Base-by-base conservation (phyloP, 2,888 invertebrate species). In the Buathra laborator region DNA sequence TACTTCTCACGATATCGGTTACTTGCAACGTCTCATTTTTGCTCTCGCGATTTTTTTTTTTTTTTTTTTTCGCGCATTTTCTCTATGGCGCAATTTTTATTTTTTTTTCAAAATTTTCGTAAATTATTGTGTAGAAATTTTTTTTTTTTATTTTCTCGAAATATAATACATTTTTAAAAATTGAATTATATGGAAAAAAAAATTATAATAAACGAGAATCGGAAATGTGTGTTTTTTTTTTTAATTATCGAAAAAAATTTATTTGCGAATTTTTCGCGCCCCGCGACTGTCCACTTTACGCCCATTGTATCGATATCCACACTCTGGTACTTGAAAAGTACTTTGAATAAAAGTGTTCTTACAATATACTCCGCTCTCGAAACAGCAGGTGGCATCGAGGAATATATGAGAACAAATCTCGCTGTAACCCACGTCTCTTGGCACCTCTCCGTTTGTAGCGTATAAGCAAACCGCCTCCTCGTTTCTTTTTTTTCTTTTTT, bases 361-460 rank as follows among this genome's bases (percentile, higher is more conserved):
- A 24, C 24, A 24, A 24, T 24, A 24, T n/a, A 6, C 29, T 29
- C 14, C 4, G 59, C 32, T 59, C 59, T 32, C 59, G 32, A 59
- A 59, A 14, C 32, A 32, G 59, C 59, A 29, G 32, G 6, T 37
- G n/a, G 24, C 29, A 59, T 29, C 59, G 37, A 59, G 59, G 3
- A 3, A 29, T 12, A 59, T 24, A 59, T 29, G 59, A 59, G 32
- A 1, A 29, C 24, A 59, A 59, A 59, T 59, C 59, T 59, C 29
- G 14, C 29, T 29, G 32, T 14, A 12, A 32, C 4, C 56, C 56
- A 29, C 1, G 32, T 32, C 59, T 59, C 59, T 59, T 59, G 59
- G 59, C 59, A 32, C 32, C 59, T 59, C 32, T 32, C 59, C 12
- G 29, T 59, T 37, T 59, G 59, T 59, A 12, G 24, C 59, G 14